Conservation (phyloP, 2,888 invertebrate genomes). For the Drosophila pseudotalamancana region DNA sequence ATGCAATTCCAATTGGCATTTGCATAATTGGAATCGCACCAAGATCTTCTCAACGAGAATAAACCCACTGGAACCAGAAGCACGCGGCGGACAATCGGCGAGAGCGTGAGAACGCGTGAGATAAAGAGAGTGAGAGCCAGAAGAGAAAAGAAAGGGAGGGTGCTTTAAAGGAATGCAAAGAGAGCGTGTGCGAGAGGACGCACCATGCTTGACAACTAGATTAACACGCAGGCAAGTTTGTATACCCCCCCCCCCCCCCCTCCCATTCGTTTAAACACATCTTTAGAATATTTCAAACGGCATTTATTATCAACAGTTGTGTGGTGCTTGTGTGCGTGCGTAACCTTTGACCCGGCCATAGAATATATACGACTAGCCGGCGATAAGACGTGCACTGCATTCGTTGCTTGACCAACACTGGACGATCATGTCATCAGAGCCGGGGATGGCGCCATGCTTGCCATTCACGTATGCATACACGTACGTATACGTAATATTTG, state of each 20-base stretch:
- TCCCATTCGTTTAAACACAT: background rate
- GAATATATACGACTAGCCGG: background rate
- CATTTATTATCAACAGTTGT: constrained; percentile 50
- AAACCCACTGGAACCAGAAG: constrained; percentile 9
- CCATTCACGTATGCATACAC: background rate
- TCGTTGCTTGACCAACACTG: constrained; percentile 4
- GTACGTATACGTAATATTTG: constrained; percentile 34
- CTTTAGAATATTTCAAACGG: constrained; percentile 7
- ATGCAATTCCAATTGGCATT: constrained; percentile 37
- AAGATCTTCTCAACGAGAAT: constrained; percentile 27
- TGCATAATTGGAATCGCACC: constrained; percentile 45
- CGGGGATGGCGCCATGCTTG: constrained; percentile 34
- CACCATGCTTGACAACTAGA: constrained; percentile 70
- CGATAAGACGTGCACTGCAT: constrained; percentile 39
- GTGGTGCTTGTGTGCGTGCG: constrained; percentile 24
- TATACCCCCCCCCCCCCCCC: background rate
- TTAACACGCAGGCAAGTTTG: constrained; percentile 38
- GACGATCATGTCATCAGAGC: constrained; percentile 36
- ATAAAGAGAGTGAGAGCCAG: constrained; percentile 1
- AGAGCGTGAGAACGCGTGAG: background rate
- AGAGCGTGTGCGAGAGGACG: constrained; percentile 1
- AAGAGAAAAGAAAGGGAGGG: background rate
- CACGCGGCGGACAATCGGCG: background rate
- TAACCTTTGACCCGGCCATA: constrained; percentile 47
- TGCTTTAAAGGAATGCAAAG: too few species aligned